Percentiles rank a stretch among this genome's conserved stretches.
These are phyloP conservation scores for Aurelia aurita DNA, from an alignment of 30 jellyfish, hydroid and myxozoan genomes.

Conservation along the genomic window DNA sequence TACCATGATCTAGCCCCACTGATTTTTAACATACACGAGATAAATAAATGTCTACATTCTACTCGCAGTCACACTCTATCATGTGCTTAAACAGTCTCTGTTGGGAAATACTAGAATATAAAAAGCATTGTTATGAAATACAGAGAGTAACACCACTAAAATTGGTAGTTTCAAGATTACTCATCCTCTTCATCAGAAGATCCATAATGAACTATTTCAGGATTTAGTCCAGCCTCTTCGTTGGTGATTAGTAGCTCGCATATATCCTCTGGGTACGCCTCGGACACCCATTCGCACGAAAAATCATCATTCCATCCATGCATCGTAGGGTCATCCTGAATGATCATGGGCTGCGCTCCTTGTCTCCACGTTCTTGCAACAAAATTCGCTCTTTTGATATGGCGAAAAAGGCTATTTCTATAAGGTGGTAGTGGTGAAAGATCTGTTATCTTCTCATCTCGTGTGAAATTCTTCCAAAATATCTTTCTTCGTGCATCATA, in stretches of 20 bases:
- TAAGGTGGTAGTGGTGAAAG: conserved; percentile 52
- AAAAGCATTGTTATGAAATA: background rate
- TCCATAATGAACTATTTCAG: background rate
- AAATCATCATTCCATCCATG: conserved; percentile 7
- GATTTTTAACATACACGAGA: too few species aligned
- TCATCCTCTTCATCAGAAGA: background rate
- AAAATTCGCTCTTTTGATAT: conserved; percentile 41
- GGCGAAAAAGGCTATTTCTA: conserved; percentile 26
- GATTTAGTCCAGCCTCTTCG: background rate
- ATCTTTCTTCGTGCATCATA: background rate
- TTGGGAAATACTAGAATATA: background rate
- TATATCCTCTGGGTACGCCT: conserved; percentile 7
- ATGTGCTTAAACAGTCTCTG: too few species aligned
- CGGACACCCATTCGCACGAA: too few species aligned
- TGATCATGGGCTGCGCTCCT: conserved; percentile 2
- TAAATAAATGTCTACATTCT: too few species aligned
- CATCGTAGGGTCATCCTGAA: conserved; percentile 12
- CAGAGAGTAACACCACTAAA: background rate
- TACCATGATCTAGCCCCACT: too few species aligned
- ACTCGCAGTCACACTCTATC: too few species aligned
- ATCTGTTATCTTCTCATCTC: conserved; percentile 51
- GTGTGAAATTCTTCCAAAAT: background rate
- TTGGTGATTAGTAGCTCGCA: conserved; percentile 15
- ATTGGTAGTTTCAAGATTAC: background rate
- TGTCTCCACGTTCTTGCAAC: conserved; percentile 56